Conservation (phyloP, 1,140 invertebrate genomes). For the Aphis craccivora region DNA sequence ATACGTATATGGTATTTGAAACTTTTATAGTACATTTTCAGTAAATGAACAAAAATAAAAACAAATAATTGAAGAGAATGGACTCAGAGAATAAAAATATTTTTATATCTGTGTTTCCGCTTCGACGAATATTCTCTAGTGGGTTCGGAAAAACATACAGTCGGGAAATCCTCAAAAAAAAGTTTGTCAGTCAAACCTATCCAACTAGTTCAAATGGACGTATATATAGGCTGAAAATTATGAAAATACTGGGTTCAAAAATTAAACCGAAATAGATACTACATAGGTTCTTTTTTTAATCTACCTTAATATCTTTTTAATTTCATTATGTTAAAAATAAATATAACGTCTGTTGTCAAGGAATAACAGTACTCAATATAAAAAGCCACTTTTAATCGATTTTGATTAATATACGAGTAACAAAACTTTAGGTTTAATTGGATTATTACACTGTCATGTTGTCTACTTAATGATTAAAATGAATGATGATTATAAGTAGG, state of each 20-base stretch:
- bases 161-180: neutral
- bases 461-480: neutral
- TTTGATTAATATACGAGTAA: slow-evolving; percentile 4
- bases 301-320: neutral
- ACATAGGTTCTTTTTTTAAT: neutral
- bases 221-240: neutral
- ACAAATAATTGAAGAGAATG: neutral
- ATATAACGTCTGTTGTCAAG: neutral
- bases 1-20: neutral
- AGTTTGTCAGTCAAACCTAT: neutral
- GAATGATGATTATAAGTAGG: neutral
- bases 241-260: neutral
- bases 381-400: neutral
- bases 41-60: neutral
- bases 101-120: neutral
- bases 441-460: neutral
- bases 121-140: neutral
- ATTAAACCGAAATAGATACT: neutral
- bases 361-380: neutral
- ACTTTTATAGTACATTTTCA: neutral
- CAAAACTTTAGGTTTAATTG: neutral
- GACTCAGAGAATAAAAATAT: neutral
- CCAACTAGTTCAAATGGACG: neutral
- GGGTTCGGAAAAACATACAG: neutral
- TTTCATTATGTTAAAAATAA: neutral